phyloP scores from a whole-genome alignment of 1,140 invertebrate genomes.

The Sogatella furcifera region DNA sequence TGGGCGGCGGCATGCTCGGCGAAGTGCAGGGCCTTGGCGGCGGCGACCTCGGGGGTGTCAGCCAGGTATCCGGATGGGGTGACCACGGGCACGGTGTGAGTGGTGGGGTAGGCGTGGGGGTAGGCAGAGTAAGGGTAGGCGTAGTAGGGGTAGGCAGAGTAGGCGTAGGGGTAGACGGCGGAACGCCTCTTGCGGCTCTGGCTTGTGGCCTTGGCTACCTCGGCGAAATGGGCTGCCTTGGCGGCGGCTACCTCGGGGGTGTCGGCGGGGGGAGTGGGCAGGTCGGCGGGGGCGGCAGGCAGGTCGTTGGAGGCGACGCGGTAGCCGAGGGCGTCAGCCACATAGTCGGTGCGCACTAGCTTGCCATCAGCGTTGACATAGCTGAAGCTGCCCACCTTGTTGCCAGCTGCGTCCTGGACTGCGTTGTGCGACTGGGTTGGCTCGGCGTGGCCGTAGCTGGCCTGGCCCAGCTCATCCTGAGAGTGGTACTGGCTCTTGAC shows the following conservation, averaged over 20 bases:
- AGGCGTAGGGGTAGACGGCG: neutral
- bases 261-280: conserved; percentile 14
- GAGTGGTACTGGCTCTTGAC: conserved; percentile 40
- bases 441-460: conserved; percentile 40
- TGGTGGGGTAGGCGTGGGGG: neutral
- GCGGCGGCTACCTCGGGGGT: conserved; percentile 24
- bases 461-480: conserved; percentile 40
- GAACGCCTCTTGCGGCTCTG: neutral
- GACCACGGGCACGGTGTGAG: neutral
- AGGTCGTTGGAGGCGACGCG: conserved; percentile 38
- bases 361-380: conserved; percentile 38
- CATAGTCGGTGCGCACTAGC: conserved; percentile 31
- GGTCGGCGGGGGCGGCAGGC: conserved; percentile 26
- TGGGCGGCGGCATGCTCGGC: neutral
- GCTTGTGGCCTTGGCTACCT: conserved; percentile 11
- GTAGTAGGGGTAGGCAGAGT: conserved; percentile 6
- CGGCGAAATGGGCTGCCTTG: conserved; percentile 23
- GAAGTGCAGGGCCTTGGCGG: neutral
- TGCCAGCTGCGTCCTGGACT: conserved; percentile 38
- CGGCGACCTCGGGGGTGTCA: neutral
- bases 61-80: neutral
- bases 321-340: conserved; percentile 36
- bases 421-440: conserved; percentile 39
- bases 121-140: neutral
- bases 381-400: conserved; percentile 40